Evolutionary conservation across 2,888 invertebrate species (phyloP), one percentile per base, ranked within the genome.

Genomic region (Brachypterus glaber): DNA sequence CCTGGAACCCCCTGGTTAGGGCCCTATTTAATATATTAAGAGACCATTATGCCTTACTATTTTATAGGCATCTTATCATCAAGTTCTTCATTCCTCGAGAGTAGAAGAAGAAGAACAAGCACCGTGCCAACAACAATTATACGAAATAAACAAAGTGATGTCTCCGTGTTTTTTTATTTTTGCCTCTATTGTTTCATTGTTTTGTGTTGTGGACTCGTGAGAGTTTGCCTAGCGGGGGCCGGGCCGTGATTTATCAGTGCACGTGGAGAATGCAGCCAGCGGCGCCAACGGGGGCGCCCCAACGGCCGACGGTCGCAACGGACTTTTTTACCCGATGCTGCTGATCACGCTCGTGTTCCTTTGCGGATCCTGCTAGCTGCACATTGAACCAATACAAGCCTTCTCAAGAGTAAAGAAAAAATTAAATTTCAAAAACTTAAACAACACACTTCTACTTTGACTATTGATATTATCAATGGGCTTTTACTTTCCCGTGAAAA

Each of bases 101-200:
- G 36, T 30, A n/a, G 17, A 33, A 12, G 17, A 33, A 17, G 36
- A 37, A 33, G 39, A 35, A 30, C 16, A 32, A 37, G 35, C 48
- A 50, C 53, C 49, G 52, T 55, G 55, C 54, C 56, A 55, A 57
- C 59, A 60, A 62, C 63, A 63, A 63, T 63, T 63, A 63, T 60
- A 60, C 59, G 56, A 51, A 59, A 63, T 61, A 62, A 63, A 62
- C 62, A 62, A 62, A 63, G 60, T 63, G 62, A 63, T 62, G 63
- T 63, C 62, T 58, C 58, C 54, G 59, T 61, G 61, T 64, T 64
- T 63, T 63, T 5, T n/a, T n/a, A n/a, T n/a, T 27, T 66, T 64
- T 61, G 59, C 63, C 63, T n/a, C 64, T 53, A 64, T 64, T 66
- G 65, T 64, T 64, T 64, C 64, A 64, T 64, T 64, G 65, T 64